A percentile compares a stretch with the other conserved stretches of the same genome.
Evolutionary conservation across 2,797 vertebrate species (phyloP).

Genomic region (Sebastes alutus): DNA sequence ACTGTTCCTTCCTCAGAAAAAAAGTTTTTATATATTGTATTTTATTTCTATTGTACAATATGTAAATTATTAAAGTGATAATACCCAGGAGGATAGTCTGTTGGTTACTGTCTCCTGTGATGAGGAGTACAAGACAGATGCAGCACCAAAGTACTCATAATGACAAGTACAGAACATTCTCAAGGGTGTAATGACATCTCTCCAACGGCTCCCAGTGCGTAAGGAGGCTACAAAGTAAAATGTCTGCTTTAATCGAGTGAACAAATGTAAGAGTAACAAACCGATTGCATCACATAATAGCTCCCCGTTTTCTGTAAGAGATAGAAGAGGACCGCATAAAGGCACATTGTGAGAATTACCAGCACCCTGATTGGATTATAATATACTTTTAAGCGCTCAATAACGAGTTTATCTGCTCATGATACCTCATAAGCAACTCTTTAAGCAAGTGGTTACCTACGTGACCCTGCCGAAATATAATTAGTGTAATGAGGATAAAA

Average conservation of each 20-base stretch:
- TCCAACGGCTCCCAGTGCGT: neutral
- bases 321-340: neutral
- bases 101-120: constrained; percentile 45
- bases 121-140: constrained; percentile 28
- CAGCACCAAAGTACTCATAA: constrained; percentile 25
- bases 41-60: neutral
- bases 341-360: neutral
- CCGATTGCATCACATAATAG: neutral
- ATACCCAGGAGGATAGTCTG: constrained; percentile 20
- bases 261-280: constrained; percentile 15
- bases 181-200: constrained; percentile 21
- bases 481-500: constrained; percentile 17
- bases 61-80: constrained; percentile 21
- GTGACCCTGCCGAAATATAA: constrained; percentile 10
- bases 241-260: neutral
- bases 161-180: constrained; percentile 39
- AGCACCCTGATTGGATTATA: neutral
- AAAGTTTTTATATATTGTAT: neutral
- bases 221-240: constrained; percentile 12
- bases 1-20: neutral
- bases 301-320: neutral
- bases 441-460: neutral
- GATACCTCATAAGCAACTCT: neutral
- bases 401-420: neutral
- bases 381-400: neutral